Base-by-base conservation (phyloP, 1,140 invertebrate genomes). In the Drosophila arawakana region DNA sequence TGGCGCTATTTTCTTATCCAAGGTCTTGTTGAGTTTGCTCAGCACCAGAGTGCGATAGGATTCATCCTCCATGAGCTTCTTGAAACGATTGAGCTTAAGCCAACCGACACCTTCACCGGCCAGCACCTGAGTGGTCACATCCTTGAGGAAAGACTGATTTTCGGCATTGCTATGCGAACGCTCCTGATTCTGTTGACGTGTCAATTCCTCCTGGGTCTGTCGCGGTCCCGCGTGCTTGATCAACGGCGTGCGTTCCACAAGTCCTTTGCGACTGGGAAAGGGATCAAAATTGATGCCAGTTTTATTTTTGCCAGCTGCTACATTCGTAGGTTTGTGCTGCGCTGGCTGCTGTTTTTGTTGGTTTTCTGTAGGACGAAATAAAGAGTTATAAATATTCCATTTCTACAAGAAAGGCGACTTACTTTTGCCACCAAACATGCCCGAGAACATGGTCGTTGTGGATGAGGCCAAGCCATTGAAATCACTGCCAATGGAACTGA, bases 11-110 rank as follows among this genome's bases (percentile, higher is more conserved):
- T 98, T 99, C 76, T 96, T 96, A 81, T 98, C 98, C 15, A 99
- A 94, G 68, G 98, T 98, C 78, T 97, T 96, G 92, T 99, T 99
- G 7, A 99, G 93, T 91, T 99, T 98, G 55, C 97, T 97, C 2
- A 99, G 95, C 8, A 99, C 97, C 92, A 99, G 96, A 91, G 98
- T 99, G 35, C 99, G 94, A 93, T 99, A 99, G 61, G 97, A 99
- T 93, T 99, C 99, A 93, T 99, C 98, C 93, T 99, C 99, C 97
- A 99, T 98, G 5, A 99, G 93, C 91, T 99, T 98, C 89, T 98
- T 98, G 15, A 99, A 93, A 39, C 98, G 95, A 90, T 97, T 98
- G 6, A 98, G 92, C 93, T 99, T 99, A 15, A 99, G 93, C 97
- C 98, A 99, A 39, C 98, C 98, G 11, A 99, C 96, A 2, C 99